phyloP scores from a whole-genome alignment of 2,113 vertebrate genomes.

The Melanerpes formicivorus region DNA sequence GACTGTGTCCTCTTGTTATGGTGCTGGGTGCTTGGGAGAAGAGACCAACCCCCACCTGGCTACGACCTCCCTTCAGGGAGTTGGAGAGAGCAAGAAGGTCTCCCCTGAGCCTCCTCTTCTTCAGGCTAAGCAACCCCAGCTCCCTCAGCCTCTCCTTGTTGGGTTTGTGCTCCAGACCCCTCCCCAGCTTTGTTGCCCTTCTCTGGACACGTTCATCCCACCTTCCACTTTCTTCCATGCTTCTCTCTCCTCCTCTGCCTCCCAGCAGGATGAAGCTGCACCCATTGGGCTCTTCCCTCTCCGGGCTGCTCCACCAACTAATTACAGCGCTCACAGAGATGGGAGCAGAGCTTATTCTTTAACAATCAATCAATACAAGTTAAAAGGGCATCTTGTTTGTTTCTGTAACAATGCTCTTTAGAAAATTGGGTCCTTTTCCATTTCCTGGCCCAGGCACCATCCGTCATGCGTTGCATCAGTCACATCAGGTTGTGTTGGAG shows the following conservation, averaged over 20 bases:
- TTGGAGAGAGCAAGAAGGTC: no score
- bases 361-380: slow-evolving; percentile 68
- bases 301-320: slow-evolving; percentile 33
- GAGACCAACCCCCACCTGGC: no score
- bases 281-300: background rate
- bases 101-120: no score
- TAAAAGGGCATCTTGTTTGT: slow-evolving; percentile 70
- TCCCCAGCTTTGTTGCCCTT: no score
- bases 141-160: no score
- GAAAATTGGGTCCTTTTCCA: slow-evolving; percentile 63
- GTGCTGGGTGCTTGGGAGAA: no score
- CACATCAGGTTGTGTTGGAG: slow-evolving; percentile 52
- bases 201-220: background rate
- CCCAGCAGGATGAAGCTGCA: background rate
- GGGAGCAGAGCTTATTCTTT: slow-evolving; percentile 50
- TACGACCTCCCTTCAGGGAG: no score
- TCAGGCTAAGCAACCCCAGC: no score
- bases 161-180: no score
- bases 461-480: slow-evolving; percentile 58
- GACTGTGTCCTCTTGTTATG: no score
- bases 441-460: slow-evolving; percentile 54
- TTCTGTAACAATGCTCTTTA: slow-evolving; percentile 69
- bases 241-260: background rate
- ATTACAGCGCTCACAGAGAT: slow-evolving; percentile 40
- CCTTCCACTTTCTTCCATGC: no score